Percentiles rank a stretch among this genome's conserved stretches.
Conservation (phyloP, 2,888 invertebrate genomes). For the Apamea epomidion region DNA sequence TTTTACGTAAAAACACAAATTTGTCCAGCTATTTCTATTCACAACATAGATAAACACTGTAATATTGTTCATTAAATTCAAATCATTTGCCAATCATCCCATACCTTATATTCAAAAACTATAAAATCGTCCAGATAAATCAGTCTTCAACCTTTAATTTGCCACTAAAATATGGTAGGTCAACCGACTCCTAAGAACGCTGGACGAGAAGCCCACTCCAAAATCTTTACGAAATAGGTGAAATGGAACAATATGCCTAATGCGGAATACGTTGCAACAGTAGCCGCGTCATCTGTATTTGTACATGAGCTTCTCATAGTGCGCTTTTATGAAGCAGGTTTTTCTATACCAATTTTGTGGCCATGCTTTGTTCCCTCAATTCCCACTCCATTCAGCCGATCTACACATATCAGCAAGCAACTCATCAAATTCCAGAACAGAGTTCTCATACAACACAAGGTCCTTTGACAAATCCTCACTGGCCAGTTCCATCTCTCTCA, state of each 20-base stretch:
- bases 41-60: slow-evolving; percentile 52
- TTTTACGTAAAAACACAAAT: slow-evolving; percentile 29
- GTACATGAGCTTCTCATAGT: background rate
- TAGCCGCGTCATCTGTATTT: background rate
- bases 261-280: background rate
- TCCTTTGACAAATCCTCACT: slow-evolving; percentile 92
- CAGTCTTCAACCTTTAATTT: slow-evolving; percentile 70
- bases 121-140: slow-evolving; percentile 64
- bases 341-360: slow-evolving; percentile 16
- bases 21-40: slow-evolving; percentile 48
- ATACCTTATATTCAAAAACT: slow-evolving; percentile 30
- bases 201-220: background rate
- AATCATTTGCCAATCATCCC: slow-evolving; percentile 50
- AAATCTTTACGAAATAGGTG: background rate
- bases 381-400: slow-evolving; percentile 91
- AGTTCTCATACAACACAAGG: slow-evolving; percentile 93
- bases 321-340: background rate
- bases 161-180: slow-evolving; percentile 33
- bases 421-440: slow-evolving; percentile 94
- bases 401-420: slow-evolving; percentile 93
- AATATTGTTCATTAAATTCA: slow-evolving; percentile 38
- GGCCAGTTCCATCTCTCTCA: slow-evolving; percentile 80
- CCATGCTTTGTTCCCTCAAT: slow-evolving; percentile 72
- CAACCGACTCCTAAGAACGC: background rate
- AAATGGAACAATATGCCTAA: background rate